Evolutionary conservation across 2,113 vertebrate species (phyloP), one percentile per base, ranked within the genome.

Genomic region (Periophthalmodon schlosseri): DNA sequence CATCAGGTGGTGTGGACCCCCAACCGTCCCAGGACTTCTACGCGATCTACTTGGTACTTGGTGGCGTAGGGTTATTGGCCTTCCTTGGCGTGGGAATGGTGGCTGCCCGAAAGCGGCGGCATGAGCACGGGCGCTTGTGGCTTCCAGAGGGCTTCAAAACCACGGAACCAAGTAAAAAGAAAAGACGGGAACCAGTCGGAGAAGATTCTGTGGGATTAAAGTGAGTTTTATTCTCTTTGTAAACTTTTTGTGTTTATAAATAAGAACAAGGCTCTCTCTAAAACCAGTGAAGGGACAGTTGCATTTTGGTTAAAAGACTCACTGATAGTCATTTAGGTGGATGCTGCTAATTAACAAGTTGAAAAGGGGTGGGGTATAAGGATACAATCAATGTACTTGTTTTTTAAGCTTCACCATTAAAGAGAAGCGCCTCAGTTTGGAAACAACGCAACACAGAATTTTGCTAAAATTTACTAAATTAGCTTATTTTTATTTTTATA

Each of bases 61-160:
- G 87, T 0, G 92, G 83, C 0, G 75, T 96, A 11, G 86, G 93
- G 36, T 73, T 98, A 74, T 86, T 99, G 54, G 90, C 92, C 72
- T 95, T 94, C 63, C 87, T 95, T 4, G 94, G 91, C 2, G 93
- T 96, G 12, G 97, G 96, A 15, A 96, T 99, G 64, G 94, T 99
- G 86, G 94, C 95, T 49, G 96, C 95, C 54, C 95, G 96, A 8
- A 98, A 97, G 89, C 95, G 98, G 0, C 95, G 96, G 70, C 94
- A 97, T 34, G 97, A 99, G 85, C 97, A 98, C 57, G 98, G 98
- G 52, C 97, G 97, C 87, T 96, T 99, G 2, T 99, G 98, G 98
- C 97, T 99, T 93, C 98, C 98, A 0, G 98, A 99, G 82, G 98
- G 97, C 76, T 99, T 98, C 94, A 97, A 96, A 90, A 95, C 96